Evolutionary conservation across 2,113 vertebrate genomes (phyloP).

Genomic region (Halichoerus grypus): DNA sequence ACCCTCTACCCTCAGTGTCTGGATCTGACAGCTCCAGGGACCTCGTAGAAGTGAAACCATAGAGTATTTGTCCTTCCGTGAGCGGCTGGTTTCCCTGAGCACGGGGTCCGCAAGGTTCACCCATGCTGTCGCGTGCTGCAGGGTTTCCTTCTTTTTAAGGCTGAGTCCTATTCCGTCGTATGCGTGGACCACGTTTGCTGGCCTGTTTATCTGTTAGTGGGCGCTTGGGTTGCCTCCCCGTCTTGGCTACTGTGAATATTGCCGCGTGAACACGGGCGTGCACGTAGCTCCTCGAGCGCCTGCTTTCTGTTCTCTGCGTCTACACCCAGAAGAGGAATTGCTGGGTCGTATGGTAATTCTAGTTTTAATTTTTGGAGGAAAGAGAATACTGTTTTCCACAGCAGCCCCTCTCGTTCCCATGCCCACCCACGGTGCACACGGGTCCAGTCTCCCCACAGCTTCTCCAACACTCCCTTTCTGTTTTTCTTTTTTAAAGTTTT

Average conservation of each 20-base stretch:
- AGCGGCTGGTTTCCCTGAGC: neutral
- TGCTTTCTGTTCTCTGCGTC: neutral
- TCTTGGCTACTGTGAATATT: too few species aligned
- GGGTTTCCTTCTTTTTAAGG: neutral
- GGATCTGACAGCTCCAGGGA: neutral
- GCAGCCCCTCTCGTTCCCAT: neutral
- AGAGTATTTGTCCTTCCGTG: neutral
- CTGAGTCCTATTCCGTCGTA: neutral
- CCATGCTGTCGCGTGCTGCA: rapidly evolving
- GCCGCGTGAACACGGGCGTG: neutral
- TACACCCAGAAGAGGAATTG: neutral
- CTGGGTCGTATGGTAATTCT: neutral
- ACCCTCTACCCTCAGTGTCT: too few species aligned
- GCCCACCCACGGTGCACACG: neutral
- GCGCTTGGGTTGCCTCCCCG: neutral
- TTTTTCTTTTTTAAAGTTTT: too few species aligned
- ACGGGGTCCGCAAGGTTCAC: rapidly evolving
- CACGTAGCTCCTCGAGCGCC: rapidly evolving
- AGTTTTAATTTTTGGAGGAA: neutral
- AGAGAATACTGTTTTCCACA: neutral
- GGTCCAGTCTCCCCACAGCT: neutral
- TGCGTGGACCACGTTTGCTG: rapidly evolving
- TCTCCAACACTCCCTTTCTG: neutral
- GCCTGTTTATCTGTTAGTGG: neutral
- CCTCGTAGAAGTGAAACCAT: neutral